Percentiles rank a stretch among this genome's conserved stretches.
Evolutionary conservation across 2,113 vertebrate species (phyloP).

Genomic region (Tragelaphus buxtoni): DNA sequence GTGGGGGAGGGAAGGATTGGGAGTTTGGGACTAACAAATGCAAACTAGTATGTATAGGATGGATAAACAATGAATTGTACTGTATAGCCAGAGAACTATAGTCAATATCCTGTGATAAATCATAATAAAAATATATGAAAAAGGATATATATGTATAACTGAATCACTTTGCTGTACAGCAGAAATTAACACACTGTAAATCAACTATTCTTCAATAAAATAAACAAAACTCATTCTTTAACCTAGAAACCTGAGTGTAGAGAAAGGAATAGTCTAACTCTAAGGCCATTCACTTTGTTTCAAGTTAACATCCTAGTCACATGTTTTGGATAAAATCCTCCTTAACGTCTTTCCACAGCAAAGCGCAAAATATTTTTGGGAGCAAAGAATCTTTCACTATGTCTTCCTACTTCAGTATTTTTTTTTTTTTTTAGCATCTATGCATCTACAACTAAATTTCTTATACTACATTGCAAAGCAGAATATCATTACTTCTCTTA

Average conservation of each 20-base stretch:
- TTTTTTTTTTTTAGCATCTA: background rate
- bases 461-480: background rate
- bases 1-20: background rate
- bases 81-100: background rate
- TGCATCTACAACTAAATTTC: background rate
- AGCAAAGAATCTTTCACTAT: background rate
- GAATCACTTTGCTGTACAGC: background rate
- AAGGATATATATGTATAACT: background rate
- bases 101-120: background rate
- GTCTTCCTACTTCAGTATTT: background rate
- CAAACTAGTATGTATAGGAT: background rate
- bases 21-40: background rate
- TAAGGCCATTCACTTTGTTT: background rate
- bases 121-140: background rate
- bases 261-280: background rate
- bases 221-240: slow-evolving; percentile 49
- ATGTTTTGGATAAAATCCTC: slow-evolving; percentile 20
- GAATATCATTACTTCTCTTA: background rate
- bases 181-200: background rate
- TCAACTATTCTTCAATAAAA: background rate
- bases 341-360: background rate
- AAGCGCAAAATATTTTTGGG: background rate
- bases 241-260: slow-evolving; percentile 20
- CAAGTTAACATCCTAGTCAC: slow-evolving; percentile 24
- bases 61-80: background rate